These are phyloP conservation scores for Drosophila nannoptera DNA, from an alignment of 1,140 invertebrate genomes.

Conservation along the genomic window DNA sequence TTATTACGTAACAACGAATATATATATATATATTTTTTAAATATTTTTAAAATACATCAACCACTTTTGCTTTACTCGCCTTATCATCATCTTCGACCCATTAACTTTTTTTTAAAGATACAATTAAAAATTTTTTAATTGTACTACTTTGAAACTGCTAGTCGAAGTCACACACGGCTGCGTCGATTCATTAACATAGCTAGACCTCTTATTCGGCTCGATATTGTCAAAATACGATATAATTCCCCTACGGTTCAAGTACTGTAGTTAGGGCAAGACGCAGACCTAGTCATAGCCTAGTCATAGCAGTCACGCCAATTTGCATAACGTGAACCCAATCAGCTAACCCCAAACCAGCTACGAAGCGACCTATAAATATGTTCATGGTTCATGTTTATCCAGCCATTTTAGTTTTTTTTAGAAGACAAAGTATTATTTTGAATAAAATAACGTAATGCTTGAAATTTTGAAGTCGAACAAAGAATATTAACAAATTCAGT, in stretches of 20 bases:
- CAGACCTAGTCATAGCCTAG: constrained; percentile 4
- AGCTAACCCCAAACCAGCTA: constrained; percentile 41
- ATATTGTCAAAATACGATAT: constrained; percentile 22
- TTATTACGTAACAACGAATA: too few relatives aligned
- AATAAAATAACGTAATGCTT: too few relatives aligned
- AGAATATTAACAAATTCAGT: too few relatives aligned
- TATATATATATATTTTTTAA: too few relatives aligned
- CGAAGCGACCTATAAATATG: constrained; percentile 55
- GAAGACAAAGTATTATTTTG: too few relatives aligned
- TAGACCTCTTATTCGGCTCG: constrained; percentile 32
- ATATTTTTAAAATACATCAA: background rate
- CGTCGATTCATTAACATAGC: constrained; percentile 57
- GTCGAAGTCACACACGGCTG: constrained; percentile 65
- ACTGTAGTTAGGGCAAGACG: constrained; percentile 22
- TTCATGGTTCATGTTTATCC: constrained; percentile 42
- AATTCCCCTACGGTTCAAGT: constrained; percentile 1
- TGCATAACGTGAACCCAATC: constrained; percentile 41
- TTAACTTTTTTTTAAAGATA: constrained; percentile 22
- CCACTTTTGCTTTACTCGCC: constrained; percentile 1
- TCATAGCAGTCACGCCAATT: constrained; percentile 30
- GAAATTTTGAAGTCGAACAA: too few relatives aligned
- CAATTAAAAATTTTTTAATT: constrained; percentile 66
- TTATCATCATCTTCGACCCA: constrained; percentile 32
- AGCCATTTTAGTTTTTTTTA: constrained; percentile 31
- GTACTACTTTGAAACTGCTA: constrained; percentile 48